Base-by-base conservation (phyloP, 2,888 invertebrate genomes). In the Drosophila kanekoi region DNA sequence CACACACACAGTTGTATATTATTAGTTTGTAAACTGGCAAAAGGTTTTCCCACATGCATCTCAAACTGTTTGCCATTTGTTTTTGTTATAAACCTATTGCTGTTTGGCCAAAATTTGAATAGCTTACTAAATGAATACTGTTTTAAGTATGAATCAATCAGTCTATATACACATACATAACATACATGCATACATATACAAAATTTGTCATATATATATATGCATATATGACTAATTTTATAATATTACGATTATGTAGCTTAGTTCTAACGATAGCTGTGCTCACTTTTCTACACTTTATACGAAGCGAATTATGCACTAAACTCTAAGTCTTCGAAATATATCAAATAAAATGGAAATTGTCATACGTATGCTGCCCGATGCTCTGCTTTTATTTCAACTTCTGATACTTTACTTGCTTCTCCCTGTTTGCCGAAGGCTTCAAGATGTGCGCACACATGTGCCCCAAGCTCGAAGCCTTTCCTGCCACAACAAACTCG, bases 121-220 rank as follows among this genome's bases (percentile, higher is more conserved):
- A 57, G 58, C 48, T 8, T 62, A 51, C 23, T 48, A 67, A 78
- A 59, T 70, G 57, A 56, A 87, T 85, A 84, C 85, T 89, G 85
- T 85, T 85, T 85, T 85, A 85, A 87, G 85, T 85, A 85, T 89
- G 59, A 48, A 67, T 20, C 67, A 44, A 72, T 75, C 64, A 72
- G 73, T 49, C 38, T 32, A 54, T 56, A 61, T 51, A 52, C 47
- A 54, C 40, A 64, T 48, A 35, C 51, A 56, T 61, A 63, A 60
- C 64, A 67, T 65, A 65, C 28, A 28, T 28, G 28, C 28, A 28
- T 61, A 72, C 41, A 59, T 18, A 18, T n/a, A 49, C 0, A 37
- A 14, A n/a, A n/a, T 28, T 28, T 28, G 28, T 28, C 28, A 28
- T 28, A 28, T 28, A 28, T 28, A 16, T 10, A 40, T 38, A 37